Conservation (phyloP, 2,888 invertebrate species). For the Hoplodrina ambigua region DNA sequence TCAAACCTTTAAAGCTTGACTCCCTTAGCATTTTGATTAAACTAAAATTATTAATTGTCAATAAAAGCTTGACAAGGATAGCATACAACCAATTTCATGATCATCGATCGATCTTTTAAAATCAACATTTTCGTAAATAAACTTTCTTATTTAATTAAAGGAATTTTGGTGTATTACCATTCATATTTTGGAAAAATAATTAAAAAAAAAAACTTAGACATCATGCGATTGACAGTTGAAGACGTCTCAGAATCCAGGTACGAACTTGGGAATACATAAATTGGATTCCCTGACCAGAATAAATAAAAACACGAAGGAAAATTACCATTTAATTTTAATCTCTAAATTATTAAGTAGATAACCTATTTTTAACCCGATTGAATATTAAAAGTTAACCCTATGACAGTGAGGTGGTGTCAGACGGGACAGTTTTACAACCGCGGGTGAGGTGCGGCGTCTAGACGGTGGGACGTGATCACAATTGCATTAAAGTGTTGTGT, state of each 20-base stretch:
- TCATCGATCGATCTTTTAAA: too few species aligned
- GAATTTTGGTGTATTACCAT: too few species aligned
- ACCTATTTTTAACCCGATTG: constrained; percentile 41
- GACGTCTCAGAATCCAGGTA: neutral
- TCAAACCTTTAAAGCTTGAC: too few species aligned
- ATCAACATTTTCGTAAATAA: too few species aligned
- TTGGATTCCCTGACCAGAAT: constrained; percentile 21
- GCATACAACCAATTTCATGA: too few species aligned
- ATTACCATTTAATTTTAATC: constrained; percentile 4
- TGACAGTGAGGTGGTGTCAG: constrained; percentile 47
- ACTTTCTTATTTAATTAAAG: too few species aligned
- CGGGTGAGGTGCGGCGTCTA: constrained; percentile 59
- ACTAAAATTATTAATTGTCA: too few species aligned
- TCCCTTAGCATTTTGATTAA: too few species aligned
- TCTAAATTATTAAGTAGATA: constrained; percentile 17
- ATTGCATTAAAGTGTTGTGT: constrained; percentile 62
- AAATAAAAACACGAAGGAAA: neutral
- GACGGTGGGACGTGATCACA: constrained; percentile 63
- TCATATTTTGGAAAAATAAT: neutral
- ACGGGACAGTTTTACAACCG: constrained; percentile 62
- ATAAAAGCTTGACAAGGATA: too few species aligned
- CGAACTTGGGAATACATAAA: constrained; percentile 4
- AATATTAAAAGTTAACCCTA: constrained; percentile 44
- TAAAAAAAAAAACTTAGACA: neutral
- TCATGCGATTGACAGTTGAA: neutral